Conservation (phyloP, 2,113 vertebrate species). For the Halcyon senegalensis region DNA sequence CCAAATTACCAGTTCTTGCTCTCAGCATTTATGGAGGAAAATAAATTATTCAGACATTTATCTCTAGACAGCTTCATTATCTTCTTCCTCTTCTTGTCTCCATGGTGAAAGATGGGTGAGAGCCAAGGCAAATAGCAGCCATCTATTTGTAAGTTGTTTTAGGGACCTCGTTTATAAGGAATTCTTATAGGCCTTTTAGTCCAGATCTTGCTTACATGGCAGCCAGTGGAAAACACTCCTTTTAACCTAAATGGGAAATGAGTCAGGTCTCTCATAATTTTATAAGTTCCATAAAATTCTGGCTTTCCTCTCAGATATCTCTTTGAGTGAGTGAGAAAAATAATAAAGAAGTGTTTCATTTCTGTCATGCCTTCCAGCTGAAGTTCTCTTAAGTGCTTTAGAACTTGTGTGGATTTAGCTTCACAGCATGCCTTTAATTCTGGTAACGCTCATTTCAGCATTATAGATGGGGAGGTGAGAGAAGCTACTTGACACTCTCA, state of each 20-base stretch:
- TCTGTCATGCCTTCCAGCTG: not conserved
- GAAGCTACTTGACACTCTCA: not conserved
- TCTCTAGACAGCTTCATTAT: not conserved
- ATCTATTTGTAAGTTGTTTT: not conserved
- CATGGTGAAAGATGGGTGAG: not conserved
- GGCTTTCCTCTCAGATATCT: not conserved
- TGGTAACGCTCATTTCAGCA: not conserved
- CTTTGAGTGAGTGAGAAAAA: slow-evolving; percentile 21
- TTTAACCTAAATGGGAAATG: not conserved
- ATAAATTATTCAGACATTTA: not conserved
- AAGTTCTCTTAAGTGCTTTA: not conserved
- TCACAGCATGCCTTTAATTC: not conserved
- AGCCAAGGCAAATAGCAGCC: not conserved
- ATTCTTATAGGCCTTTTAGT: not conserved
- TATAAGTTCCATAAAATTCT: not conserved
- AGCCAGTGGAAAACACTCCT: not conserved
- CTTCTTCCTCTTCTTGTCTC: not conserved
- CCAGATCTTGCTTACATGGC: not conserved
- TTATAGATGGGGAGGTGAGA: not conserved
- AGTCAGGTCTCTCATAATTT: not conserved
- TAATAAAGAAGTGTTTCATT: slow-evolving; percentile 7
- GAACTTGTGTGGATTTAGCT: not conserved
- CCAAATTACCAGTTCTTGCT: not conserved
- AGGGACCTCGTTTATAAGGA: not conserved
- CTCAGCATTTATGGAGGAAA: not conserved